These are phyloP conservation scores for Phalanger gymnotis DNA, from an alignment of 2,797 vertebrate species.

Conservation along the genomic window DNA sequence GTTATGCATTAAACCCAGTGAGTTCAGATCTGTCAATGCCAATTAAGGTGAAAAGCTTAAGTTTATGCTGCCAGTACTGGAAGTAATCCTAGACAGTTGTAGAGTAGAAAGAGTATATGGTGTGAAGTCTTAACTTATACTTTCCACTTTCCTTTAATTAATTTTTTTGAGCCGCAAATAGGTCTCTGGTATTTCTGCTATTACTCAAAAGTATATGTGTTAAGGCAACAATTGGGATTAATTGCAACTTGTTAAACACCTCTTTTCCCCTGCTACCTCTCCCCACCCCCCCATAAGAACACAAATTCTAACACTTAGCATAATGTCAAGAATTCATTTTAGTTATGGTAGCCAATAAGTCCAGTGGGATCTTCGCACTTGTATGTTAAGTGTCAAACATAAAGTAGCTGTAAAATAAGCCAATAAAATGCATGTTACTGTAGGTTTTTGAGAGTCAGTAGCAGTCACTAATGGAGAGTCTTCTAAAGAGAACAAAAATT, in stretches of 20 bases:
- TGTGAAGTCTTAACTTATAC: neutral
- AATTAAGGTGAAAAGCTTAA: constrained; percentile 78
- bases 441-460: constrained; percentile 55
- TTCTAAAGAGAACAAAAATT: constrained; percentile 69
- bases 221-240: constrained; percentile 69
- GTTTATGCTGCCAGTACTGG: constrained; percentile 58
- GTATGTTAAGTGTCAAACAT: constrained; percentile 70
- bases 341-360: constrained; percentile 67
- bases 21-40: constrained; percentile 77
- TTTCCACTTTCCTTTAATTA: constrained; percentile 43
- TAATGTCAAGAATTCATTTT: constrained; percentile 72
- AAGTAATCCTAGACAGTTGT: constrained; percentile 7
- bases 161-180: constrained; percentile 43
- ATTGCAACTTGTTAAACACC: constrained; percentile 54
- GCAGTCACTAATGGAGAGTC: constrained; percentile 40
- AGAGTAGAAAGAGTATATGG: neutral
- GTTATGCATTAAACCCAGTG: constrained; percentile 77
- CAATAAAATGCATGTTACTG: constrained; percentile 71
- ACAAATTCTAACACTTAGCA: constrained; percentile 68
- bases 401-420: constrained; percentile 70
- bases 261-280: constrained; percentile 4
- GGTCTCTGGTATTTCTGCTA: constrained; percentile 39
- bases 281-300: constrained; percentile 65
- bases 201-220: constrained; percentile 23
- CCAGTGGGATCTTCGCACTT: constrained; percentile 64